These are phyloP conservation scores for Thelaira solivaga DNA, from an alignment of 2,888 invertebrate genomes.

Conservation along the genomic window DNA sequence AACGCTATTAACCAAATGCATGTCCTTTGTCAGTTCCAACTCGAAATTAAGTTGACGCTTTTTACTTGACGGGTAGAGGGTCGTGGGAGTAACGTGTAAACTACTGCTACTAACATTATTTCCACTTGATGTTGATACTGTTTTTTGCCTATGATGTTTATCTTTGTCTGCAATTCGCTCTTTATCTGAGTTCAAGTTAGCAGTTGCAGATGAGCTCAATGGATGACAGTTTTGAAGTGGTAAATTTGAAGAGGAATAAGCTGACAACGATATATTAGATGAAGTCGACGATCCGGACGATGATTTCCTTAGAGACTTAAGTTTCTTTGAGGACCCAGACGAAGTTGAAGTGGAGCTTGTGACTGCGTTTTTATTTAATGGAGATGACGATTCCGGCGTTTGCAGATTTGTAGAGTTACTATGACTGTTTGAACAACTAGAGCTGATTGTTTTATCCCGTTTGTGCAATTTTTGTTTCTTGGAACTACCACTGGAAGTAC, in stretches of 20 bases:
- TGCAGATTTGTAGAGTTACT: slow-evolving; percentile 23
- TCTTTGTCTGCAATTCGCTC: slow-evolving; percentile 21
- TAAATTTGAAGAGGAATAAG: slow-evolving; percentile 3
- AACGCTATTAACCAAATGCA: slow-evolving; percentile 65
- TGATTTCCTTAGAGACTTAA: slow-evolving; percentile 59
- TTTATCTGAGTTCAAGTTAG: not conserved
- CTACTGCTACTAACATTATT: not conserved
- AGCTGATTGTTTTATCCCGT: slow-evolving; percentile 51
- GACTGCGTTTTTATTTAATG: slow-evolving; percentile 1
- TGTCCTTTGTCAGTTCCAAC: slow-evolving; percentile 70
- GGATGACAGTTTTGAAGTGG: slow-evolving; percentile 19
- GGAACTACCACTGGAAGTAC: slow-evolving; percentile 9
- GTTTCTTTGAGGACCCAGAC: slow-evolving; percentile 50
- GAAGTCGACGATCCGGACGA: slow-evolving; percentile 47
- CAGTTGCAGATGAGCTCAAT: not conserved
- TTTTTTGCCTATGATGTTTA: slow-evolving; percentile 64
- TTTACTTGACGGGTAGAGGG: slow-evolving; percentile 64
- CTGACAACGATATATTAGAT: slow-evolving; percentile 34
- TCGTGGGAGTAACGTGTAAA: not conserved
- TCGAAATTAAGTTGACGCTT: slow-evolving; percentile 78
- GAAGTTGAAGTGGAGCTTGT: slow-evolving; percentile 49
- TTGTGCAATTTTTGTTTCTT: slow-evolving; percentile 60
- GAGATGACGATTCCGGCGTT: slow-evolving; percentile 19
- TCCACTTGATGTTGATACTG: slow-evolving; percentile 52
- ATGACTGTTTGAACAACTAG: slow-evolving; percentile 42